A percentile compares a stretch with the other conserved stretches of the same genome.
phyloP scores from a whole-genome alignment of 2,888 invertebrate species.

The Eupithecia subfuscata region DNA sequence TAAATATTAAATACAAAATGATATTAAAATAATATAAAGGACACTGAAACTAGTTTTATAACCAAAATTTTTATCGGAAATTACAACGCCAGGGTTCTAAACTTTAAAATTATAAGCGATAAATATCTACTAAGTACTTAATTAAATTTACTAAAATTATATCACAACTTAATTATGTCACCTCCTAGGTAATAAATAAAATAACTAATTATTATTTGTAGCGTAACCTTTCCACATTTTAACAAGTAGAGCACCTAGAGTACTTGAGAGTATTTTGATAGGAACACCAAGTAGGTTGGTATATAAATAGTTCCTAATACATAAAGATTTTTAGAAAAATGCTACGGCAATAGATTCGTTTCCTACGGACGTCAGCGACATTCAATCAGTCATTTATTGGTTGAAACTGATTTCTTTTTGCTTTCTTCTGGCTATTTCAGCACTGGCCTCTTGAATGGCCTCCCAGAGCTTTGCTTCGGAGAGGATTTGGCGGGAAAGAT shows the following conservation, averaged over 20 bases:
- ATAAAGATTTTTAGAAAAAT: conserved; percentile 37
- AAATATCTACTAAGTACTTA: conserved; percentile 6
- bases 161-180: conserved; percentile 60
- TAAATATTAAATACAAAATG: background rate
- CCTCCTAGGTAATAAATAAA: conserved; percentile 61
- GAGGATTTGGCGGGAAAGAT: conserved; percentile 90
- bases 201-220: conserved; percentile 36
- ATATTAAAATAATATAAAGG: too few relatives aligned
- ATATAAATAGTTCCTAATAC: conserved; percentile 12
- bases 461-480: conserved; percentile 92
- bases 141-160: conserved; percentile 45
- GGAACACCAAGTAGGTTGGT: conserved; percentile 15
- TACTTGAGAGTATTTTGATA: conserved; percentile 6
- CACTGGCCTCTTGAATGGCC: conserved; percentile 90
- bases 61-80: background rate
- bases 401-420: conserved; percentile 72
- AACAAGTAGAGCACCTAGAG: conserved; percentile 20
- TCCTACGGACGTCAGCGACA: conserved; percentile 38
- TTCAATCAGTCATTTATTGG: conserved; percentile 43
- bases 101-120: background rate
- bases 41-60: background rate
- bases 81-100: background rate
- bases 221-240: conserved; percentile 37
- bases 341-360: conserved; percentile 49
- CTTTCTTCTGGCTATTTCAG: conserved; percentile 87